Base-by-base conservation (phyloP, 2,888 invertebrate species). In the Lasioglossum malachurum region DNA sequence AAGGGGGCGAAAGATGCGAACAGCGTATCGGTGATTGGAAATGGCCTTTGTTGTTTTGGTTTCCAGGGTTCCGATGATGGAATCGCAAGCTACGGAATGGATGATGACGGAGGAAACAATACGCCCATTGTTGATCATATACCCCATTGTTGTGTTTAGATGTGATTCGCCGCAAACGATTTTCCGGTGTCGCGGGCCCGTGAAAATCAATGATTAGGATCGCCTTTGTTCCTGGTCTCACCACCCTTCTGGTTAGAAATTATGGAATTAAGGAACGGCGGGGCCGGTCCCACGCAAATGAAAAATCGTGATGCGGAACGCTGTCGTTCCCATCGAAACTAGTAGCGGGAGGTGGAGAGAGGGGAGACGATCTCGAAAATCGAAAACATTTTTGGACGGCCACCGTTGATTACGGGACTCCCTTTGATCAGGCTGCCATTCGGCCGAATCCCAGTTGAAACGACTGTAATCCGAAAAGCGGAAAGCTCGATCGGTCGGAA, bases 91-190 rank as follows among this genome's bases (percentile, higher is more conserved):
- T 49, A 75, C 74, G 87, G 84, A 80, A 84, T 57, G 77, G 79
- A 87, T 84, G 87, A 87, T 87, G 87, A 87, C 79, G 78, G 80
- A 77, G 87, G 83, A 81, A 87, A 87, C 87, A 87, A 87, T 87
- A 44, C 84, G 19, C 27, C 87, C 75, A 87, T 87, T 87, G 84
- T 87, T 78, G 87, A 84, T 87, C 84, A 79, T 84, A 87, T 84
- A 77, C 87, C 87, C 67, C 44, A 87, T 87, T 87, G 87, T 87
- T 87, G 84, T 87, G 84, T 87, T 87, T 87, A 87, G 87, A 87
- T 87, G 82, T 72, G 87, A 87, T 87, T 87, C 87, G 27, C 77
- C 74, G 84, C 87, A 87, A 87, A 87, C 87, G 87, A 87, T 87
- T 87, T 87, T 87, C 87, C 75, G 80, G 83, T 75, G 69, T 44